phyloP scores from a whole-genome alignment of 2,113 vertebrate species.

The Campylomormyrus numenius region DNA sequence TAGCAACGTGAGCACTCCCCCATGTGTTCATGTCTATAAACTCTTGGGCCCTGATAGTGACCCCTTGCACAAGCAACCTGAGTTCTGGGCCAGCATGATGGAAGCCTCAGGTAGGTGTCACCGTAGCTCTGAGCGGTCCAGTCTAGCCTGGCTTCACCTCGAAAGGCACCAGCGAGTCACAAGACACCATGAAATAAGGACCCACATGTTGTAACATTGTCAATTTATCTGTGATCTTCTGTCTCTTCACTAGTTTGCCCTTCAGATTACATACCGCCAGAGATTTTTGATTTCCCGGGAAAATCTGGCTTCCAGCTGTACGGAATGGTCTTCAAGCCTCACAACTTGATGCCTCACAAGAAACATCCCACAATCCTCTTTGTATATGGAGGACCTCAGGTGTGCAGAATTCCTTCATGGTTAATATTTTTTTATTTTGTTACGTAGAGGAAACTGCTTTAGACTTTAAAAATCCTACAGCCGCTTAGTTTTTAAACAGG shows the following conservation, averaged over 20 bases:
- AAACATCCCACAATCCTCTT: conserved; percentile 94
- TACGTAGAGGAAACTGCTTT: not conserved
- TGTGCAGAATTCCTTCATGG: conserved; percentile 38
- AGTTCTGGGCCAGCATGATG: conserved; percentile 98
- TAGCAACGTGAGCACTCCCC: conserved; percentile 86
- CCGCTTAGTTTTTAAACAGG: not conserved
- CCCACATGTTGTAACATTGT: not conserved
- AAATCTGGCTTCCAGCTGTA: conserved; percentile 81
- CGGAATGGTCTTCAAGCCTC: conserved; percentile 94
- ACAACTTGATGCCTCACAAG: conserved; percentile 76
- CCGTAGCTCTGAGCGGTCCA: not conserved
- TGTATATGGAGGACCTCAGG: conserved; percentile 94
- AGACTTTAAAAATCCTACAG: not conserved
- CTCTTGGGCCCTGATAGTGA: conserved; percentile 72
- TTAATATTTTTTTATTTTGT: not conserved
- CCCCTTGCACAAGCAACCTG: conserved; percentile 78
- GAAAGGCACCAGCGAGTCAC: not conserved
- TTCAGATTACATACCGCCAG: conserved; percentile 83
- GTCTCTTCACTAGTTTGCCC: conserved; percentile 72
- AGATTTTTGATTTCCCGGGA: conserved; percentile 87
- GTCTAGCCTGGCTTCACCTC: not conserved
- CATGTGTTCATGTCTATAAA: conserved; percentile 92
- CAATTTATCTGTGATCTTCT: not conserved
- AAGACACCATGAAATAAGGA: not conserved
- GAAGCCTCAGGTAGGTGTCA: conserved; percentile 78